Base-by-base conservation (phyloP, 2,797 vertebrate species). In the Octomys mimax region DNA sequence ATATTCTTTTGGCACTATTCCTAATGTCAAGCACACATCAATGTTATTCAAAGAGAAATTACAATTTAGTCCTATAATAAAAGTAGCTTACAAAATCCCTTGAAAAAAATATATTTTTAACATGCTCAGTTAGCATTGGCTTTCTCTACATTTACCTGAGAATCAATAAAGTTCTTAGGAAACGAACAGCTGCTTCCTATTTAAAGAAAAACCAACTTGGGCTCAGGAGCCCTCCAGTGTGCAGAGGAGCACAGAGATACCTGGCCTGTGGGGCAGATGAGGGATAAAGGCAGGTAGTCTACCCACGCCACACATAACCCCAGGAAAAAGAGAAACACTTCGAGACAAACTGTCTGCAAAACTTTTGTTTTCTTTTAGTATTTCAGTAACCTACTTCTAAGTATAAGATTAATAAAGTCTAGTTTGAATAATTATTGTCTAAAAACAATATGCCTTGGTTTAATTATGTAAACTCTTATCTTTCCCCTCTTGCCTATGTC, bases 71-170 rank as follows among this genome's bases (percentile, higher is more conserved):
- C 22, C 4, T 61, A 18, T 33, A 85, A 62, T 75, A 84, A 73
- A 94, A 49, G 26, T 70, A 52, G 18, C 7, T 57, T 62, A 78
- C n/a, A 75, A 89, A 95, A 95, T 86, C 42, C 82, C 11, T 78
- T 85, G 39, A 94, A 97, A 90, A 88, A 8, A 7, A 42, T 28
- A 39, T 36, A 39, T 46, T 71, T 71, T 89, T 82, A 70, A 39
- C 46, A 91, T 79, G 39, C 33, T 12, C 28, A 89, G 26, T 84
- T 91, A 19, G 49, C 70, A 46, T 66, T 70, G 81, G 73, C 66
- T 66, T 88, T 91, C 66, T 49, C 22, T 89, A 61, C 10, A 26
- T 84, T 94, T 68, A 73, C 19, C 52, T 96, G 64, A 87, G 59
- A 84, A 61, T 92, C 64, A 87, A n/a, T 21, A 68, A 36, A n/a